These are phyloP conservation scores for Scrobipalpa atriplicella DNA, from an alignment of 2,888 invertebrate genomes.

Conservation along the genomic window DNA sequence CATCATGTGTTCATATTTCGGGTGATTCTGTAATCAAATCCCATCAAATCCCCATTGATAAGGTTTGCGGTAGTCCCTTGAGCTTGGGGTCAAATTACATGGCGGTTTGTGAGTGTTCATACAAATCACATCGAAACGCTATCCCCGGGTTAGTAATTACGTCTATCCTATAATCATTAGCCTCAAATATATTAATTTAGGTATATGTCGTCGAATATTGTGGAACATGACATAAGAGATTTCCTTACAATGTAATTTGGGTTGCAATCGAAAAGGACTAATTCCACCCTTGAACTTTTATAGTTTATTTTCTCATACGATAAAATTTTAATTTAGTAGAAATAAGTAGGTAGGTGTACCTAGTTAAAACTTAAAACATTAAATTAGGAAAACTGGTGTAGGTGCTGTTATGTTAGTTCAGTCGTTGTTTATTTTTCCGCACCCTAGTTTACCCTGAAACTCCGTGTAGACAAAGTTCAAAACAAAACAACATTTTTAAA, in stretches of 20 bases:
- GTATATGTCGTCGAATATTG: too few species aligned
- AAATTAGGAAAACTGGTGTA: too few species aligned
- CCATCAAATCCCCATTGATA: slow-evolving; percentile 41
- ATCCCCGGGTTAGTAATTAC: slow-evolving; percentile 50
- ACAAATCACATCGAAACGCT: slow-evolving; percentile 51
- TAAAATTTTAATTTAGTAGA: too few species aligned
- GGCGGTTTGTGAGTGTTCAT: slow-evolving; percentile 40
- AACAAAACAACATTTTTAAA: neutral
- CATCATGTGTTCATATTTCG: slow-evolving; percentile 9
- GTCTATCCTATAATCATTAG: slow-evolving; percentile 46
- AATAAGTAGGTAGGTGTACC: too few species aligned
- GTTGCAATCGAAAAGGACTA: too few species aligned
- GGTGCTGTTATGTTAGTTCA: neutral
- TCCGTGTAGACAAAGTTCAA: neutral
- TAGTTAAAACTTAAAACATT: too few species aligned
- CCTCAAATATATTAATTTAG: too few species aligned
- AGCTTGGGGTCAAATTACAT: slow-evolving; percentile 39
- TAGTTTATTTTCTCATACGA: too few species aligned
- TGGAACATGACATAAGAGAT: too few species aligned
- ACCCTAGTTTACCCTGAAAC: neutral
- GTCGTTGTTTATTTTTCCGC: neutral
- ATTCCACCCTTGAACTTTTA: too few species aligned
- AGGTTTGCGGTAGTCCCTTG: slow-evolving; percentile 27
- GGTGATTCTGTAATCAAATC: slow-evolving; percentile 38
- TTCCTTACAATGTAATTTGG: too few species aligned